Percentiles rank a stretch among this genome's conserved stretches.
phyloP scores from a whole-genome alignment of 2,888 invertebrate species.

The Oxystoma pomonae region DNA sequence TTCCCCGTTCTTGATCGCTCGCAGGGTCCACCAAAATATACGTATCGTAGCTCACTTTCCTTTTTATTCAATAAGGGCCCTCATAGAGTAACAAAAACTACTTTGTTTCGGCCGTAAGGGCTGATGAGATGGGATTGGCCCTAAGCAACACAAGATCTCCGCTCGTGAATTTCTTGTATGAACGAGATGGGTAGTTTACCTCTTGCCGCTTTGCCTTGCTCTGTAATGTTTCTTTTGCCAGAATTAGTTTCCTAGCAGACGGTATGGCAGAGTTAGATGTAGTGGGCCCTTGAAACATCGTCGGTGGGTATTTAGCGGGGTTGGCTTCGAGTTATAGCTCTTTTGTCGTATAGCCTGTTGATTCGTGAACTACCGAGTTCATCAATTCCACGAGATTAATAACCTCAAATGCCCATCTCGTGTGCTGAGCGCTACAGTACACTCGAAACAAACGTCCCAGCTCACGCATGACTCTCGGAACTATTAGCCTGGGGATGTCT shows the following conservation, averaged over 20 bases:
- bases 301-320: neutral
- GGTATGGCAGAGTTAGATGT: neutral
- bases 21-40: too few relatives aligned
- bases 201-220: neutral
- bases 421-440: constrained; percentile 19
- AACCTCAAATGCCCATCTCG: constrained; percentile 20
- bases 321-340: constrained; percentile 15
- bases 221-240: neutral
- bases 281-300: neutral
- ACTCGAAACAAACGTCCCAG: constrained; percentile 21
- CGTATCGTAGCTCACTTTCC: too few relatives aligned
- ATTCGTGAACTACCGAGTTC: constrained; percentile 21
- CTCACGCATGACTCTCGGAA: constrained; percentile 29
- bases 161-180: neutral
- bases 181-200: neutral
- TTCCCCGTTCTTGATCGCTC: too few relatives aligned
- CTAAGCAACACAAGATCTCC: neutral
- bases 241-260: neutral
- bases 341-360: constrained; percentile 21
- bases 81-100: too few relatives aligned
- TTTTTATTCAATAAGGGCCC: too few relatives aligned
- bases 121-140: too few relatives aligned
- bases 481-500: constrained; percentile 28
- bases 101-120: too few relatives aligned
- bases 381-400: constrained; percentile 11